These are phyloP conservation scores for Ceratina japonica DNA, from an alignment of 1,140 invertebrate species.

Conservation along the genomic window DNA sequence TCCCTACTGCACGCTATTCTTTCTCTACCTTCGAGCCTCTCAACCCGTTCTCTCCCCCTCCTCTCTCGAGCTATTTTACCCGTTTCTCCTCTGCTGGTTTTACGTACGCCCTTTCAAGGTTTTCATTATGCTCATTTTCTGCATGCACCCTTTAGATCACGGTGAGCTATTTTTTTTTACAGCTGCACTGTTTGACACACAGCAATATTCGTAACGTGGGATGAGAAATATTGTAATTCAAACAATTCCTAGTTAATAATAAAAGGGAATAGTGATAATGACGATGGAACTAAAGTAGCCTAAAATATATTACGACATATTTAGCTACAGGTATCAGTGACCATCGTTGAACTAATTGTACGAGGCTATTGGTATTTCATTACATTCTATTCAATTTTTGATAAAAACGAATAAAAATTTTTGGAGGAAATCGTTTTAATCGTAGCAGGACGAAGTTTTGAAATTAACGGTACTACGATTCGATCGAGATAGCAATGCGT, in stretches of 20 bases:
- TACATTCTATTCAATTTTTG: background rate
- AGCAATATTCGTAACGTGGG: slow-evolving; percentile 25
- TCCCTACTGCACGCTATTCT: too few relatives aligned
- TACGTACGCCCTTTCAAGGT: background rate
- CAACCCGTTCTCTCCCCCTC: background rate
- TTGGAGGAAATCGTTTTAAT: background rate
- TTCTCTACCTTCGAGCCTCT: background rate
- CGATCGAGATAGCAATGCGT: background rate
- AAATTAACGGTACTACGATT: slow-evolving; percentile 37
- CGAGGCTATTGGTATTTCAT: slow-evolving; percentile 37
- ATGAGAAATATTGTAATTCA: slow-evolving; percentile 42
- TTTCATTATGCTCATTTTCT: background rate
- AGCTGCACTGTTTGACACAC: background rate
- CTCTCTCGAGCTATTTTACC: background rate
- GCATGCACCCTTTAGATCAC: too few relatives aligned
- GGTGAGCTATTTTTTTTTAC: background rate
- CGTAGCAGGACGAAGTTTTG: background rate
- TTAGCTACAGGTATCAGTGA: background rate
- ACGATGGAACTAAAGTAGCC: slow-evolving; percentile 32
- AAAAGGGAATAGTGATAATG: slow-evolving; percentile 53
- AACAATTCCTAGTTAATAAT: slow-evolving; percentile 46
- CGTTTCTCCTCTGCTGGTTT: background rate
- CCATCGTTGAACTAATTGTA: slow-evolving; percentile 44
- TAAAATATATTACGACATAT: slow-evolving; percentile 19
- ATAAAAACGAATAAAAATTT: background rate